Base-by-base conservation (phyloP, 1,140 invertebrate species). In the Eueides isabella region DNA sequence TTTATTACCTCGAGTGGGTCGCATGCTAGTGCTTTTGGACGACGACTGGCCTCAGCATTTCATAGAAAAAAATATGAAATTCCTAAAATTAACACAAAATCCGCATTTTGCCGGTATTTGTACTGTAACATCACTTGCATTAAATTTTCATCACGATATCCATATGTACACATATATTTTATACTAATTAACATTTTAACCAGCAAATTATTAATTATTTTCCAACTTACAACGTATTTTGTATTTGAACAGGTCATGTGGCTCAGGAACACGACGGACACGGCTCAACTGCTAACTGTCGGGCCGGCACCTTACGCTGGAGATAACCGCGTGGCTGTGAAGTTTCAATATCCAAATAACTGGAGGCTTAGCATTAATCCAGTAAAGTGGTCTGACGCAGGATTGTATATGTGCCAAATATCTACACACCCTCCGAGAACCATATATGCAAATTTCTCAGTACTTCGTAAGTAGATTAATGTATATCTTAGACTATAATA, bases 401-500 rank as follows among this genome's bases (percentile, higher is more conserved):
- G 97, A 16, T 92, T 96, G 12, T 98, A 97, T 89, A 96, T 97
- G 94, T 98, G 97, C 91, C 97, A 97, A 95, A 96, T 98, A 80
- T 96, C 96, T 9, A 97, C 97, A 38, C 96, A 97, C 93, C 97
- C 97, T n/a, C 96, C 96, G 68, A 92, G 95, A 82, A 95, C 95
- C 12, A 94, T 95, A 83, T 94, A 94, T 76, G 94, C 95, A 38
- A 95, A 95, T 82, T 88, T 96, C 35, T 95, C 95, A 74, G 94
- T 96, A 78, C 87, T 95, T 84, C 94, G 95, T 95, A 90, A 89
- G 92, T 92, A 79, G 72, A 63, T 67, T 48, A 26, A 48, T 55
- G 12, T 70, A 16, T 26, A 62, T 41, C 33, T 31, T 63, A 29
- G 26, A 41, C 11, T 29, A 41, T 69, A 55, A 38, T 55, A 55